These are phyloP conservation scores for Polia nebulosa DNA, from an alignment of 2,888 invertebrate species.

Conservation along the genomic window DNA sequence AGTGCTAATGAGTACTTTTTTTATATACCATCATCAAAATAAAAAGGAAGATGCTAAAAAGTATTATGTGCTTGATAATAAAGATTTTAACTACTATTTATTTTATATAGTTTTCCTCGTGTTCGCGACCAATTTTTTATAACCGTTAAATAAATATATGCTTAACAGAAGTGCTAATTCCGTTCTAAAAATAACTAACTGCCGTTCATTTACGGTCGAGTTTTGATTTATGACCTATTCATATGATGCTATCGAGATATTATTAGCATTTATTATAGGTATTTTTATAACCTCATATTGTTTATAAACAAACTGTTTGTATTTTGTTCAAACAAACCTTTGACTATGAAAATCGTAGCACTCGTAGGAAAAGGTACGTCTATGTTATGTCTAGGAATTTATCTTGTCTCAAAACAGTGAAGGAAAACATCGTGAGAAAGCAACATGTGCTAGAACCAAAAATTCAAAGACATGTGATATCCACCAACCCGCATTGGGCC, in stretches of 20 bases:
- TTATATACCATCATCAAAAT: not conserved
- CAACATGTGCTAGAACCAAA: too few species aligned
- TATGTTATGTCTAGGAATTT: too few species aligned
- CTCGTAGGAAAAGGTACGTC: not conserved
- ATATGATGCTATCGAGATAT: not conserved
- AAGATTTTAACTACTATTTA: not conserved
- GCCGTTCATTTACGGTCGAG: not conserved
- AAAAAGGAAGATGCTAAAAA: not conserved
- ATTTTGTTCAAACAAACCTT: not conserved
- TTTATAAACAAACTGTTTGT: not conserved
- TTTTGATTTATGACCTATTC: constrained; percentile 6
- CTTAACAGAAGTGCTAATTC: constrained; percentile 12
- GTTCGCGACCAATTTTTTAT: constrained; percentile 14
- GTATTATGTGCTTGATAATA: not conserved
- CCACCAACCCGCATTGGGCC: too few species aligned
- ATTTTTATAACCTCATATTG: not conserved
- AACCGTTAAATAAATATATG: constrained; percentile 23
- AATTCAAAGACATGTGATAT: too few species aligned
- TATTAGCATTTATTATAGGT: not conserved
- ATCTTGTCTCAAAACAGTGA: too few species aligned
- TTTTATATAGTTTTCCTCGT: not conserved
- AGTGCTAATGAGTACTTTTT: not conserved
- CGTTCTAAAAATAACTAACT: constrained; percentile 9
- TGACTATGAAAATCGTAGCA: not conserved
- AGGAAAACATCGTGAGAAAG: too few species aligned